phyloP scores from a whole-genome alignment of 2,888 invertebrate species.

The Sphecodes monilicornis region DNA sequence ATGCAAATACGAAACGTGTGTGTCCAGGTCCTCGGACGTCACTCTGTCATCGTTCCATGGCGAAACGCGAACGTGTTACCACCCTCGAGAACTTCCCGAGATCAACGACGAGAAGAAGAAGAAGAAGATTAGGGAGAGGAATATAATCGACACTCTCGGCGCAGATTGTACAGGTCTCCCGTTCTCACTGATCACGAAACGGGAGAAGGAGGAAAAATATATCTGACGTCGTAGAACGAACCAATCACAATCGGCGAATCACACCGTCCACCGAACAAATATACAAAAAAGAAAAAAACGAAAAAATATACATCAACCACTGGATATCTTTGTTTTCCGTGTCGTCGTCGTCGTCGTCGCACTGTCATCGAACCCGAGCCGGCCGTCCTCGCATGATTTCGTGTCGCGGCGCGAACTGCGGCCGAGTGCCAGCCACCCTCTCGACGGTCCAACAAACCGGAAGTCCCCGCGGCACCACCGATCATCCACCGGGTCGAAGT shows the following conservation, averaged over 20 bases:
- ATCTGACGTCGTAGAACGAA: neutral
- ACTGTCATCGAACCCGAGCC: neutral
- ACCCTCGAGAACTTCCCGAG: neutral
- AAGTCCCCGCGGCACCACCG: slow-evolving; percentile 34
- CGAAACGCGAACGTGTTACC: neutral
- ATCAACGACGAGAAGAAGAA: neutral
- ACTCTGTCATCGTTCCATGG: slow-evolving; percentile 38
- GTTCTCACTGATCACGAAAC: neutral
- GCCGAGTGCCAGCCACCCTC: slow-evolving; percentile 16
- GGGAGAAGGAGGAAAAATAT: neutral
- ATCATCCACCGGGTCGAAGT: slow-evolving; percentile 29
- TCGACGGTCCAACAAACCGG: slow-evolving; percentile 39
- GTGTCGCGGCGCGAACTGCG: slow-evolving; percentile 8
- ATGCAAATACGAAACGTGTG: neutral
- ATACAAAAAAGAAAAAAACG: neutral
- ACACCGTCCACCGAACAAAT: slow-evolving; percentile 8
- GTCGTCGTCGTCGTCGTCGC: neutral
- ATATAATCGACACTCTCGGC: neutral
- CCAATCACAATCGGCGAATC: slow-evolving; percentile 8
- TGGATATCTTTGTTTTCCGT: slow-evolving; percentile 5
- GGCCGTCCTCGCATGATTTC: slow-evolving; percentile 3
- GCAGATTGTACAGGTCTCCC: neutral
- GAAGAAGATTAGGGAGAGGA: accelerated
- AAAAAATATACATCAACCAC: slow-evolving; percentile 1
- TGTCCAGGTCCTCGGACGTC: slow-evolving; percentile 31